Evolutionary conservation across 2,797 vertebrate genomes (phyloP), one percentile per base, ranked within the genome.

Genomic region (Sebastes vulpes): DNA sequence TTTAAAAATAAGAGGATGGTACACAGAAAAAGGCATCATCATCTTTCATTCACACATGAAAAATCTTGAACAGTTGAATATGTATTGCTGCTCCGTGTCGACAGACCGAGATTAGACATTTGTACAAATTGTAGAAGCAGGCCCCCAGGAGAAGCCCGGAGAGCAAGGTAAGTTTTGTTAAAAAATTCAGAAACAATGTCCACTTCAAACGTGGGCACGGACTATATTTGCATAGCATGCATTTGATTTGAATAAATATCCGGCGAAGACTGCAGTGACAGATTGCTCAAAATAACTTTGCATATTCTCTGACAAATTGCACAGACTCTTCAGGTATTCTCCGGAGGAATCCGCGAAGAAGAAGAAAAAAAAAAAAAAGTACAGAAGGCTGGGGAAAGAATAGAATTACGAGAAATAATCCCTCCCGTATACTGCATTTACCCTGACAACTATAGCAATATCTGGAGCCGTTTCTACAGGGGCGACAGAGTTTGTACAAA

Each of bases 241-340:
- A 85, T 89, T 80, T 56, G 81, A 92, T 94, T 89, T 89, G 75
- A 92, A 93, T 91, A 91, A 82, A 83, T 85, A 89, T 89, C 75
- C 32, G 4, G 58, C 65, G 11, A 82, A 82, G 57, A 83, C 48
- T 46, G 79, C 72, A 26, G 73, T 78, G 84, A 77, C 79, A 86
- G 81, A 89, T 79, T 86, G 78, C 77, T 89, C 64, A 84, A 85
- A 89, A 88, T 88, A 89, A 86, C 79, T 84, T 84, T 86, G 76
- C 68, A 90, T 80, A 82, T 66, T 88, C 61, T 92, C 56, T 85
- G 73, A 91, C 67, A 92, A 89, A 92, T 84, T 88, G 83, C 65
- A 82, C 72, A 87, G 82, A 80, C 72, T 85, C 77, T 85, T 66
- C 78, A 85, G 86, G 83, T 92, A 89, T 79, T 81, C 81, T 75